These are phyloP conservation scores for Actenoides hombroni DNA, from an alignment of 2,113 vertebrate genomes.

Conservation along the genomic window DNA sequence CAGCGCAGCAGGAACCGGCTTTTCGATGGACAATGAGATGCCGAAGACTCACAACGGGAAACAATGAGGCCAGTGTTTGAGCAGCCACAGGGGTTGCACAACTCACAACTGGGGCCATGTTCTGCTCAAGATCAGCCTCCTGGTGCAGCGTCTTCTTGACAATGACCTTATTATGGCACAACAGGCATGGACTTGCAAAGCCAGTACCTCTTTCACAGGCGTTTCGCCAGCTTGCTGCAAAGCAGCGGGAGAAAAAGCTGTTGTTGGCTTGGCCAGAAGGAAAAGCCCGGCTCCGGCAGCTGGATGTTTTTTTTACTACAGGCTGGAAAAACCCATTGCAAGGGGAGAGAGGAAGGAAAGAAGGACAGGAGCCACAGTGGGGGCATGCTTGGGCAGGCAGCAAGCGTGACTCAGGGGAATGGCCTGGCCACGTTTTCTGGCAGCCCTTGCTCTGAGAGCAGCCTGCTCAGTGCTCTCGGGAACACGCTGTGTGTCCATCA, in stretches of 20 bases:
- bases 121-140: neutral
- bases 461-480: neutral
- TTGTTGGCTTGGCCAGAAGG: neutral
- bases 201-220: neutral
- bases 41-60: neutral
- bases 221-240: neutral
- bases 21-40: neutral
- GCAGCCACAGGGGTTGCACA: neutral
- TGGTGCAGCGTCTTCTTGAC: neutral
- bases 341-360: neutral
- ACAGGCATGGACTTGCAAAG: neutral
- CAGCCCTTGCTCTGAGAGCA: neutral
- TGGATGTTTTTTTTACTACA: neutral
- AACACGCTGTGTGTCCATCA: rapidly evolving
- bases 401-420: neutral
- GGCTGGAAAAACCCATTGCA: neutral
- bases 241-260: neutral
- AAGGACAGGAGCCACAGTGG: neutral
- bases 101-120: neutral
- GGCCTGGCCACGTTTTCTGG: neutral
- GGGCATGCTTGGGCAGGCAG: neutral
- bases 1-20: neutral
- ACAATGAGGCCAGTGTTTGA: constrained; percentile 20
- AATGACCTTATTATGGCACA: constrained; percentile 22
- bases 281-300: neutral